A percentile compares a stretch with the other conserved stretches of the same genome.
Conservation (phyloP, 2,888 invertebrate species). For the Unio pictorum region DNA sequence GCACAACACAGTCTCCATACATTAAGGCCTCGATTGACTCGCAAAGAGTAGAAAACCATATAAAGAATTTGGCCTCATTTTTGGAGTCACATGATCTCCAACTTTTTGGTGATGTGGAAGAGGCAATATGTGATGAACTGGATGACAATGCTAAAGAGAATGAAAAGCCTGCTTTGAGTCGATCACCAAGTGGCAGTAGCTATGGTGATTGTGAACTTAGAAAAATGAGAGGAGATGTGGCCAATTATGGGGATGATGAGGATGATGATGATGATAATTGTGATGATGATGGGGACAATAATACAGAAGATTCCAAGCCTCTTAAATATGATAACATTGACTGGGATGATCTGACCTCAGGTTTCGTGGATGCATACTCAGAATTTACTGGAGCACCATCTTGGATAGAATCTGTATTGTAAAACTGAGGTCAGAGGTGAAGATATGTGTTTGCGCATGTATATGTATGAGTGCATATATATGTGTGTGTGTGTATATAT, state of each 20-base stretch:
- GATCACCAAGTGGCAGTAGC: conserved; percentile 31
- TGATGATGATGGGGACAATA: conserved; percentile 18
- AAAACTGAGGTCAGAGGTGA: background rate
- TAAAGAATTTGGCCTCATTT: conserved; percentile 30
- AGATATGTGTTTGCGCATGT: too few species aligned
- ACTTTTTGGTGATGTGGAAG: conserved; percentile 39
- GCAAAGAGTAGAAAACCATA: background rate
- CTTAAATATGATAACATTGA: conserved; percentile 24
- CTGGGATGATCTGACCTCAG: conserved; percentile 43
- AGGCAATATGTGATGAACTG: conserved; percentile 27
- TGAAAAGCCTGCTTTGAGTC: conserved; percentile 16
- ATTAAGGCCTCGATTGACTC: conserved; percentile 18
- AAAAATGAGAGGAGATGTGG: conserved; percentile 22
- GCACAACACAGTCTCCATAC: conserved; percentile 7
- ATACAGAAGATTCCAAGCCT: conserved; percentile 20
- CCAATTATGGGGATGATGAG: conserved; percentile 33
- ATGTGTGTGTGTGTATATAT: too few species aligned
- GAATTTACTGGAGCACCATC: conserved; percentile 37
- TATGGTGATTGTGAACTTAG: conserved; percentile 15
- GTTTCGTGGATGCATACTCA: conserved; percentile 41
- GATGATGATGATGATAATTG: conserved; percentile 17
- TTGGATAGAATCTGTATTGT: conserved; percentile 35
- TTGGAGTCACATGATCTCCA: conserved; percentile 38
- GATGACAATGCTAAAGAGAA: conserved; percentile 14
- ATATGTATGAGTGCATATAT: too few species aligned